phyloP scores from a whole-genome alignment of 2,888 invertebrate genomes.

The Lapara coniferarum region DNA sequence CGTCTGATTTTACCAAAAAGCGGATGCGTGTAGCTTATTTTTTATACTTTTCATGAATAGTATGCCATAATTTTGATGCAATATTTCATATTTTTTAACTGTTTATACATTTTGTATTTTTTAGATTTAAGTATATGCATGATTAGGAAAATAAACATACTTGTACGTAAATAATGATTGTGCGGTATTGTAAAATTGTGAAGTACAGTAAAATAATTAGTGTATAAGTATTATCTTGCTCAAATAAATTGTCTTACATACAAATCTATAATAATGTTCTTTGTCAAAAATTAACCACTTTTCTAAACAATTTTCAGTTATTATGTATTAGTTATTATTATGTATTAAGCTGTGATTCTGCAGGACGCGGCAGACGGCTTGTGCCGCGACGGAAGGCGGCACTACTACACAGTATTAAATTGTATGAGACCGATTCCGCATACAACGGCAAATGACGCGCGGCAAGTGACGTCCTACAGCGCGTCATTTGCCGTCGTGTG shows the following conservation, averaged over 20 bases:
- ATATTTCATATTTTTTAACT: constrained; percentile 57
- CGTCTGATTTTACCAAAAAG: constrained; percentile 25
- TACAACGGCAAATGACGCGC: too few relatives aligned
- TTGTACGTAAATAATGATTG: constrained; percentile 5
- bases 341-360: too few relatives aligned
- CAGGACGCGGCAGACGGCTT: too few relatives aligned
- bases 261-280: not conserved
- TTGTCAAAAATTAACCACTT: not conserved
- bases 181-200: not conserved
- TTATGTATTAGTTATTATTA: too few relatives aligned
- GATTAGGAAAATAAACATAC: not conserved
- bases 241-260: not conserved
- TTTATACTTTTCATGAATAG: constrained; percentile 49
- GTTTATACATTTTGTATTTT: constrained; percentile 37
- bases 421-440: too few relatives aligned
- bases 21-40: constrained; percentile 18
- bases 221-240: not conserved
- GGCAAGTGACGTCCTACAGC: too few relatives aligned
- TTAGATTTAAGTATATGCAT: not conserved
- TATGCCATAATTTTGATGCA: constrained; percentile 78
- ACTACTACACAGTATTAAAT: too few relatives aligned
- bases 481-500: too few relatives aligned
- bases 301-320: too few relatives aligned
- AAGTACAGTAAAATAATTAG: constrained; percentile 1
- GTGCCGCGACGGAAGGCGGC: too few relatives aligned